A percentile compares a stretch with the other conserved stretches of the same genome.
phyloP scores from a whole-genome alignment of 2,113 vertebrate genomes.

The Sitta europaea region DNA sequence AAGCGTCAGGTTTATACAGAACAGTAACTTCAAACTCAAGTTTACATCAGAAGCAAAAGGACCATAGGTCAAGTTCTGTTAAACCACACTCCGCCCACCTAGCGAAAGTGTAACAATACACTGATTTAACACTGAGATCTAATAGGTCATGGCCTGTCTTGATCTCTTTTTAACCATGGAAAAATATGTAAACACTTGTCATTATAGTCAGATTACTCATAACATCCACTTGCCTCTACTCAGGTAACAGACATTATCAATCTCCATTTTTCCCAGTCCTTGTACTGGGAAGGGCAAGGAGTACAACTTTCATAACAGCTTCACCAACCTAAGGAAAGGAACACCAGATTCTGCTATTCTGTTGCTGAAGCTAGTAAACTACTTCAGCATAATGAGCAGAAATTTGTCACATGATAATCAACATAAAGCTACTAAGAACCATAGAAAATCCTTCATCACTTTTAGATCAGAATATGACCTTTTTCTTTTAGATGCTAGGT shows the following conservation, averaged over 20 bases:
- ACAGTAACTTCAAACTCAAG: neutral
- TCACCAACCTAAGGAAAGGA: neutral
- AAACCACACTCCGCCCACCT: neutral
- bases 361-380: neutral
- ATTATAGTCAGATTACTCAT: neutral
- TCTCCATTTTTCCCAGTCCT: neutral
- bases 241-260: neutral
- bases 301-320: neutral
- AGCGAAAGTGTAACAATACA: neutral
- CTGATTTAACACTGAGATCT: neutral
- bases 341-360: neutral
- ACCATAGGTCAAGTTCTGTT: fast-evolving
- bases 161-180: neutral
- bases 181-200: neutral
- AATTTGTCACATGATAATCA: neutral
- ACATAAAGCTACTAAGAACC: neutral
- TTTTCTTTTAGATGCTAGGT: neutral
- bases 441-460: neutral
- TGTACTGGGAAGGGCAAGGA: neutral
- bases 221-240: neutral
- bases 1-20: neutral
- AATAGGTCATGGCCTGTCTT: neutral
- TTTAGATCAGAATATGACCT: neutral
- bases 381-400: neutral
- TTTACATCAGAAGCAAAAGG: neutral